phyloP scores from a whole-genome alignment of 2,888 invertebrate genomes.

The Gastrophysa polygoni region DNA sequence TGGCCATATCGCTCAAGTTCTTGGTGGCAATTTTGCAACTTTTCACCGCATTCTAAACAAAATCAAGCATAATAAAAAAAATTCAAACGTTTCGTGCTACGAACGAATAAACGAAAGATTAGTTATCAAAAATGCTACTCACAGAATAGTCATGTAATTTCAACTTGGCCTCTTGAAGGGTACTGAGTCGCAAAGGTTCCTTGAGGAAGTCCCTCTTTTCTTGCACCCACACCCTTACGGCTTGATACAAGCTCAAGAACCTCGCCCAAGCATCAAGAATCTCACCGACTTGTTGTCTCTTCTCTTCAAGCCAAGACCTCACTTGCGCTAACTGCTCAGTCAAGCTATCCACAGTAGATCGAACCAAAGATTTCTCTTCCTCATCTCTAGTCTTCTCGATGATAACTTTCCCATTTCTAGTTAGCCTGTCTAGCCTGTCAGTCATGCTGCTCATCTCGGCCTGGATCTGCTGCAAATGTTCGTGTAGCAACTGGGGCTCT shows the following conservation, averaged over 20 bases:
- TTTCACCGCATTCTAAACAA: constrained; percentile 79
- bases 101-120: too few species aligned
- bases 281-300: constrained; percentile 83
- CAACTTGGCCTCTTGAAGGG: constrained; percentile 80
- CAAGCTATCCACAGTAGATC: constrained; percentile 75
- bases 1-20: constrained; percentile 89
- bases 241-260: constrained; percentile 81
- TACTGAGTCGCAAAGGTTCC: constrained; percentile 78
- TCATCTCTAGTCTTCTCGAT: constrained; percentile 80
- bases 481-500: constrained; percentile 78
- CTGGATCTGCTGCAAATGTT: constrained; percentile 77
- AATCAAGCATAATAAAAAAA: too few species aligned
- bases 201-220: constrained; percentile 81
- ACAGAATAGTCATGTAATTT: constrained; percentile 88
- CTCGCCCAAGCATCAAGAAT: constrained; percentile 88
- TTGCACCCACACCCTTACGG: constrained; percentile 82
- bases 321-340: constrained; percentile 81
- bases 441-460: constrained; percentile 73
- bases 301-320: constrained; percentile 79
- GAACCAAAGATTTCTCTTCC: constrained; percentile 76
- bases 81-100: too few species aligned
- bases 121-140: constrained; percentile 45
- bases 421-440: constrained; percentile 79
- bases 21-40: constrained; percentile 87
- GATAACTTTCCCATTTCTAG: constrained; percentile 78